A percentile compares a stretch with the other conserved stretches of the same genome.
phyloP scores from a whole-genome alignment of 2,888 invertebrate genomes.

The Globia sparganii region DNA sequence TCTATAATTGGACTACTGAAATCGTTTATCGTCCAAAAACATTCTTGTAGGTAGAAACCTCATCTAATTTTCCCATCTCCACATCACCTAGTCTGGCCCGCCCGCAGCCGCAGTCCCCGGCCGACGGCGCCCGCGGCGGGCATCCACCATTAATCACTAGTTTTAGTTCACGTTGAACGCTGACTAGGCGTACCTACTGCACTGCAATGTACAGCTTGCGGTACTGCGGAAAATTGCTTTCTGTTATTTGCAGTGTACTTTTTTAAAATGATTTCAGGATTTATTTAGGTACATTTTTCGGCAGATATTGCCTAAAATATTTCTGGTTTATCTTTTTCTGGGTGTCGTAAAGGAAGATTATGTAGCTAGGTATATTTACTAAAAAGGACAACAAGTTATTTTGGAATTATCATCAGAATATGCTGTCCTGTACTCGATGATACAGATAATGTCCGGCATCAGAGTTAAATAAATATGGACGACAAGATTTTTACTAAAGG shows the following conservation, averaged over 20 bases:
- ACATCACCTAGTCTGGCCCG: constrained; percentile 27
- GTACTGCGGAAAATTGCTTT: constrained; percentile 64
- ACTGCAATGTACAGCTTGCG: constrained; percentile 64
- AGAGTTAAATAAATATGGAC: not conserved
- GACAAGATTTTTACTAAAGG: not conserved
- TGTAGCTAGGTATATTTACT: not conserved
- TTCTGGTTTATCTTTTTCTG: not conserved
- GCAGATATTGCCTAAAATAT: not conserved
- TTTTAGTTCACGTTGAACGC: constrained; percentile 85
- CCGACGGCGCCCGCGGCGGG: constrained; percentile 85
- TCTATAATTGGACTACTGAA: not conserved
- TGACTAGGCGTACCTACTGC: constrained; percentile 73
- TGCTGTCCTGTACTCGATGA: not conserved
- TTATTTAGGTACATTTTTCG: not conserved
- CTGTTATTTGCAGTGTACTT: constrained; percentile 52
- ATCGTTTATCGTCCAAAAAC: not conserved
- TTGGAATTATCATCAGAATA: not conserved
- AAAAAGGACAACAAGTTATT: not conserved
- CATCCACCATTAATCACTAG: constrained; percentile 87
- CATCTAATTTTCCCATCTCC: constrained; percentile 1
- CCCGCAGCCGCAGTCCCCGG: constrained; percentile 79
- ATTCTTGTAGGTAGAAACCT: constrained; percentile 40
- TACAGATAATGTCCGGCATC: not conserved
- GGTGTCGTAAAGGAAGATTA: not conserved
- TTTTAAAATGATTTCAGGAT: constrained; percentile 19